These are phyloP conservation scores for Eudiplozoon nipponicum DNA, from an alignment of 2,888 invertebrate genomes.

Conservation along the genomic window DNA sequence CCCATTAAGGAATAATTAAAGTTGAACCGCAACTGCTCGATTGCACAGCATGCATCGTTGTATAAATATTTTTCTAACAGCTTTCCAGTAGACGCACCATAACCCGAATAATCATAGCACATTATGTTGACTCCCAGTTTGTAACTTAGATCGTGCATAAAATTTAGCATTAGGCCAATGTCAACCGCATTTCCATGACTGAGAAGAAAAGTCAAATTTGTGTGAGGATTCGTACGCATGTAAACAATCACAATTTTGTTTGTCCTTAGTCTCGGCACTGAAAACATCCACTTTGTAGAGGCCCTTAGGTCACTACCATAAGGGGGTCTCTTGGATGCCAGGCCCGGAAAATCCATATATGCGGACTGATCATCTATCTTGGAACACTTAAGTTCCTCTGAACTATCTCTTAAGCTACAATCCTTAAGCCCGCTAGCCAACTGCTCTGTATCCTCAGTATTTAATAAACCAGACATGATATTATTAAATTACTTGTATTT, in stretches of 20 bases:
- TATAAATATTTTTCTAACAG: slow-evolving; percentile 90
- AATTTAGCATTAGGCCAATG: slow-evolving; percentile 34
- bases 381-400: no score
- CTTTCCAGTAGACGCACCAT: slow-evolving; percentile 64
- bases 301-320: no score
- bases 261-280: background rate
- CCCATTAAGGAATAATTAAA: no score
- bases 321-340: no score
- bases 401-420: no score
- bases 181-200: slow-evolving; percentile 95
- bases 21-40: slow-evolving; percentile 64
- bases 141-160: slow-evolving; percentile 9
- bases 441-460: no score
- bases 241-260: slow-evolving; percentile 72
- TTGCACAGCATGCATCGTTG: slow-evolving; percentile 86
- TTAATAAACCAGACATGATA: no score
- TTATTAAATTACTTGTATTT: no score
- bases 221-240: slow-evolving; percentile 23
- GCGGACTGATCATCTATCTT: no score
- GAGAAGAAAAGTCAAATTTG: slow-evolving; percentile 52
- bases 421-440: no score
- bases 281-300: slow-evolving; percentile 5
- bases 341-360: no score
- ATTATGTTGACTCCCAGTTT: slow-evolving; percentile 43
- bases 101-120: slow-evolving; percentile 43